Base-by-base conservation (phyloP, 1,140 invertebrate species). In the Drosophila quadrilineata region DNA sequence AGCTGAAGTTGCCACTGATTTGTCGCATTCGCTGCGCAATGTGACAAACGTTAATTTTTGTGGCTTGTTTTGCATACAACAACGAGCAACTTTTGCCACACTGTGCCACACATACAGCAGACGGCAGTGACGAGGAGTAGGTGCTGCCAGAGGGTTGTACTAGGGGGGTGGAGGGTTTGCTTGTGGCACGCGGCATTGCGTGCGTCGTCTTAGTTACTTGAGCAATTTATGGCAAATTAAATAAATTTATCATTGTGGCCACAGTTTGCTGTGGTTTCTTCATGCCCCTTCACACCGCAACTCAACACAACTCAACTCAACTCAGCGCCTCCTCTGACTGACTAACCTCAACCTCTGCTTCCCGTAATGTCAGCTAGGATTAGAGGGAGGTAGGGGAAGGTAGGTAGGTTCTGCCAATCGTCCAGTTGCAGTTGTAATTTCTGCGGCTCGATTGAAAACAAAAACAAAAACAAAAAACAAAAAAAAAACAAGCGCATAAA, bases 41-140 rank as follows among this genome's bases (percentile, higher is more conserved):
- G 79, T 85, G 79, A 85, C 79, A 85, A 85, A 85, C 79, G 79
- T 85, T 85, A 85, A 85, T 85, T 86, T 85, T 72, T 79, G 74
- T 86, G 75, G 54, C 79, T 85, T 85, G 79, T 85, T 85, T 85
- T 85, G 80, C 79, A 85, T 85, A 85, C 56, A 67, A 62, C 57
- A 60, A 45, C n/a, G n/a, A n/a, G n/a, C 29, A 79, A 82, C 60
- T 80, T 82, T 75, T 69, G 71, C 46, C 65, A n/a, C n/a, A n/a
- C n/a, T n/a, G n/a, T 71, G 33, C 31, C 17, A 35, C 8, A 14
- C 2, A 33, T 9, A 33, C 9, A 33, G 0, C 14, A 21, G 0
- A 5, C 16, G 1, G 3, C 0, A 21, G 0, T 3, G 17, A 28
- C 17, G 6, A 5, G 14, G 9, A 19, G 19, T 8, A n/a, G 36